Evolutionary conservation across 2,888 invertebrate species (phyloP).

Genomic region (Nymphalis urticae): DNA sequence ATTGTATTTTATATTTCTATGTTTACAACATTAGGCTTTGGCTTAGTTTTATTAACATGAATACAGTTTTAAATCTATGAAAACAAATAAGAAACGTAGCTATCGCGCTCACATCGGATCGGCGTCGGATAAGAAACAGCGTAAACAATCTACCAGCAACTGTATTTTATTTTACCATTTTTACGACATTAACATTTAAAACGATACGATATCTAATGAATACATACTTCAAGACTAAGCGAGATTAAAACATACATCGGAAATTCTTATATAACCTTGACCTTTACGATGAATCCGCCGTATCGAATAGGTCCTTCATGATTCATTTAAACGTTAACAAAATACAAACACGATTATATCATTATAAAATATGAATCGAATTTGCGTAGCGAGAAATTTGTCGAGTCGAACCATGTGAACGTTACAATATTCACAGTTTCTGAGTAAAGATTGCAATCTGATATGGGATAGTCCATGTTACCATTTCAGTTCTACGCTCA

Average conservation of each 20-base stretch:
- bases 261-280: no score
- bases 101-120: not conserved
- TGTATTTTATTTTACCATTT: not conserved
- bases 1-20: not conserved
- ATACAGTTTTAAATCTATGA: not conserved
- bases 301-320: no score
- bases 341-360: no score
- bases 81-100: not conserved
- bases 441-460: slow-evolving; percentile 36
- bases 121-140: not conserved
- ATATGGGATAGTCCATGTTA: slow-evolving; percentile 32
- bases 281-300: no score
- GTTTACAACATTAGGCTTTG: not conserved
- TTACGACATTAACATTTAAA: no score
- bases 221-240: no score
- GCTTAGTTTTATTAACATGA: not conserved
- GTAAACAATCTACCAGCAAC: not conserved
- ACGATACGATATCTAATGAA: no score
- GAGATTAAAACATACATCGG: no score
- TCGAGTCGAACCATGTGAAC: no score
- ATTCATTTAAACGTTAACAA: no score
- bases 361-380: no score
- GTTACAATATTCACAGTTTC: slow-evolving; percentile 20
- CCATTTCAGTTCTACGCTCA: slow-evolving; percentile 32
- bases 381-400: no score